phyloP scores from a whole-genome alignment of 2,888 invertebrate species.

The Liposcelis brunnea region DNA sequence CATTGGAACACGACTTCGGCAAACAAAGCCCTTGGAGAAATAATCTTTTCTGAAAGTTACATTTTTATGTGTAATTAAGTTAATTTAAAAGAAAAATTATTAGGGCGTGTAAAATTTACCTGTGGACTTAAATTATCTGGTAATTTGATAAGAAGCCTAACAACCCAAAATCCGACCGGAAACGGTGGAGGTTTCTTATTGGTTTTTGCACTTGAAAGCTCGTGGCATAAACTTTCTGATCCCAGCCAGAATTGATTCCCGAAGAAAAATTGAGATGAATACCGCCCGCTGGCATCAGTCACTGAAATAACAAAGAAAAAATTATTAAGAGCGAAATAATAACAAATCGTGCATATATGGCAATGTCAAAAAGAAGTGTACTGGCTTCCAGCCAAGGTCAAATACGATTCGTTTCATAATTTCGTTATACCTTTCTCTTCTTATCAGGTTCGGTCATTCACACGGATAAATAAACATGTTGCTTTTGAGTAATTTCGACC shows the following conservation, averaged over 20 bases:
- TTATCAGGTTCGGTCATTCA: too few species aligned
- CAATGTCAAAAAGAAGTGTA: neutral
- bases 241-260: constrained; percentile 71
- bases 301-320: constrained; percentile 29
- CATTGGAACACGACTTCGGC: constrained; percentile 46
- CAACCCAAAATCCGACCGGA: constrained; percentile 46
- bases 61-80: too few species aligned
- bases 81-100: neutral
- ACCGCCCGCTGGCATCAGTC: constrained; percentile 57
- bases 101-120: constrained; percentile 30
- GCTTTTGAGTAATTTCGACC: too few species aligned
- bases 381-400: too few species aligned
- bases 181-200: constrained; percentile 38
- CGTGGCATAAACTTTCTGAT: constrained; percentile 45
- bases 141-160: constrained; percentile 38
- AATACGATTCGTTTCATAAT: too few species aligned
- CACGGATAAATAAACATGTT: too few species aligned
- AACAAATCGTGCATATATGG: constrained; percentile 1
- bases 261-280: constrained; percentile 63
- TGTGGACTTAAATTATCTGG: constrained; percentile 33
- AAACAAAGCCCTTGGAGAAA: constrained; percentile 61
- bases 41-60: constrained; percentile 38
- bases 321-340: neutral
- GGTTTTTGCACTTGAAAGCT: constrained; percentile 22
- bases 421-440: too few species aligned